These are phyloP conservation scores for Amazona vittata DNA, from an alignment of 2,113 vertebrate genomes.

Conservation along the genomic window DNA sequence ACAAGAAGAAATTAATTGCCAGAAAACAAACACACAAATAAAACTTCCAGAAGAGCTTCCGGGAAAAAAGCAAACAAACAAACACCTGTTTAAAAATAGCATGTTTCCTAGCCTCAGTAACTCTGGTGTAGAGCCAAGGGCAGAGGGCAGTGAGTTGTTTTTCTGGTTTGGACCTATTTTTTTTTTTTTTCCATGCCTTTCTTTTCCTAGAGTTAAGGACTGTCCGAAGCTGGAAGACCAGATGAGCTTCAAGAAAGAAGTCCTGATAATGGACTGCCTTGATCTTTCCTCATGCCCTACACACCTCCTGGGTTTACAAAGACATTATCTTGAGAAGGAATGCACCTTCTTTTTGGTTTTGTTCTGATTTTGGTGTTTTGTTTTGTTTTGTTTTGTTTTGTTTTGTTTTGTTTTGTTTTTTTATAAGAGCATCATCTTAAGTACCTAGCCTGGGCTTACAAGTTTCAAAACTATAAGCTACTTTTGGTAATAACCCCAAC, in stretches of 20 bases:
- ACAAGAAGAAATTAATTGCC: neutral
- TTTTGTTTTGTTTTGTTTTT: too few relatives aligned
- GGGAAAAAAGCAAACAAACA: too few relatives aligned
- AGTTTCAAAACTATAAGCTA: neutral
- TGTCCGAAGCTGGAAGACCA: neutral
- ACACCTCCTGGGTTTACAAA: neutral
- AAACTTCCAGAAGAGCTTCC: neutral
- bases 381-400: too few relatives aligned
- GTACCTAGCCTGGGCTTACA: neutral
- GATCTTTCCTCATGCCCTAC: neutral
- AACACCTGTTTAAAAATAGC: neutral
- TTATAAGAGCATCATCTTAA: neutral
- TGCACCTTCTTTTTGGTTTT: neutral
- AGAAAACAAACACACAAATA: neutral
- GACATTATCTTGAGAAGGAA: neutral
- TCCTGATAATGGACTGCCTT: neutral
- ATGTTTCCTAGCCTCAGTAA: neutral
- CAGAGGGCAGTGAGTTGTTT: accelerated
- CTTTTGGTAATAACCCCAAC: neutral
- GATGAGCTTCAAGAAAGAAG: neutral
- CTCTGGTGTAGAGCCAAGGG: neutral
- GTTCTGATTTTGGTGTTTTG: too few relatives aligned
- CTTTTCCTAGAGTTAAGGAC: neutral
- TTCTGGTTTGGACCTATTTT: neutral
- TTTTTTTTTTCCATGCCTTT: neutral